Evolutionary conservation across 2,797 vertebrate species (phyloP), one percentile per base, ranked within the genome.

Genomic region (Pseudochirops corinnae): DNA sequence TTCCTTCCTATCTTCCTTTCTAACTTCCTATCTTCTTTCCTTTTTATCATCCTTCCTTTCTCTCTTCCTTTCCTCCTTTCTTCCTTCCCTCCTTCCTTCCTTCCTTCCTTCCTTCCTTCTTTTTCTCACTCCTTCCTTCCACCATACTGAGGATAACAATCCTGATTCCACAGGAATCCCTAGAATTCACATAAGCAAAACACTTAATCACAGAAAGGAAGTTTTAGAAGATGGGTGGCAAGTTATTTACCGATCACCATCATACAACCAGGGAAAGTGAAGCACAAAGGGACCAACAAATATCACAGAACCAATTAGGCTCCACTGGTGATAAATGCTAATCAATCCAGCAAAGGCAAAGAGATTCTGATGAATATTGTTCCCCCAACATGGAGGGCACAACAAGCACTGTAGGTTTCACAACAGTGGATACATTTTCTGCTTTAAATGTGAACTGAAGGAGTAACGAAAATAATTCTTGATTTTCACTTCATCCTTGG

Each of bases 241-340:
- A 10, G 0, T 87, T 56, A 93, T 1, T 94, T 82, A 91, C 74
- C 93, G 87, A 93, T 55, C 91, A 90, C 67, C 0, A 91, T 33
- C 91, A 93, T 93, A 82, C 31, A 93, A 93, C n/a, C 18, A 96
- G 56, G 50, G 50, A 53, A 55, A 62, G 6, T 93, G 93, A 93
- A 46, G 28, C 57, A 62, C 53, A 57, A 94, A 67, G 28, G 29
- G n/a, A 56, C 93, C 56, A 87, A 82, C 1, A 12, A 90, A 28
- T 16, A 92, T 92, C 58, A 82, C 3, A 93, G 67, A 95, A 96
- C 12, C 5, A 87, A 29, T 93, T 90, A 91, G 13, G 26, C 50
- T 12, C 14, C 14, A 24, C 28, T 53, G 56, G 18, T 18, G 95
- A 53, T 7, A 67, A 50, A 82, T 91, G 50, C 33, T 46, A 13